Percentiles rank a stretch among this genome's conserved stretches.
phyloP scores from a whole-genome alignment of 2,888 invertebrate genomes.

The Homarus gammarus region DNA sequence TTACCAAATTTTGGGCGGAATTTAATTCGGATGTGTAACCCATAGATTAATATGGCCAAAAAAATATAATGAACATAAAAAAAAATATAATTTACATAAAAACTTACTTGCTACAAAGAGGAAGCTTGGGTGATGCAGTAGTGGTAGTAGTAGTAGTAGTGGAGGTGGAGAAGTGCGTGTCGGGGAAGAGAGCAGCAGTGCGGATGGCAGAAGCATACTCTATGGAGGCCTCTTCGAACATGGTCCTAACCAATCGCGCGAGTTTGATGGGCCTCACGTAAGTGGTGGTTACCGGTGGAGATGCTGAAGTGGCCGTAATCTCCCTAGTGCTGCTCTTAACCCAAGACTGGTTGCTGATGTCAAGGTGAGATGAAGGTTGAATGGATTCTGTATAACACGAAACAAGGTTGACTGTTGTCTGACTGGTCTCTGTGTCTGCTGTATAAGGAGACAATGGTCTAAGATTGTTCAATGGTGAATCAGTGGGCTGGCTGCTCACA shows the following conservation, averaged over 20 bases:
- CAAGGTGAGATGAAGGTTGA: background rate
- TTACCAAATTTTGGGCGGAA: too few species aligned
- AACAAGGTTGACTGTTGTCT: background rate
- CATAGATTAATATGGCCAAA: background rate
- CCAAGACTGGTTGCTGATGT: background rate
- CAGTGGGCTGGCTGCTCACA: too few species aligned
- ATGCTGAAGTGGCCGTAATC: background rate
- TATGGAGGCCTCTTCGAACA: conserved; percentile 43
- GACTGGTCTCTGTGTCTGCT: background rate
- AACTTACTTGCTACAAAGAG: too few species aligned
- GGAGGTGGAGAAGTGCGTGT: background rate
- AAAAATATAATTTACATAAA: background rate
- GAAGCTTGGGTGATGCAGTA: too few species aligned
- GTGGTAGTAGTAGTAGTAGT: conserved; percentile 1
- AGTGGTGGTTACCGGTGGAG: background rate
- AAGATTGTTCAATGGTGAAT: too few species aligned
- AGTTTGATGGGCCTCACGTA: conserved; percentile 40
- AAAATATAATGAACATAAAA: too few species aligned
- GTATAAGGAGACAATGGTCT: background rate
- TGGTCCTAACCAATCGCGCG: conserved; percentile 5
- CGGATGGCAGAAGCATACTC: conserved; percentile 41
- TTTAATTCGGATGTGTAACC: background rate
- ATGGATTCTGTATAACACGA: background rate
- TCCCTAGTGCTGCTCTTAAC: background rate
- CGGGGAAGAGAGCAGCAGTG: conserved; percentile 32